Percentiles rank a stretch among this genome's conserved stretches.
Evolutionary conservation across 2,797 vertebrate genomes (phyloP).

Genomic region (Tiaroga cobitis): DNA sequence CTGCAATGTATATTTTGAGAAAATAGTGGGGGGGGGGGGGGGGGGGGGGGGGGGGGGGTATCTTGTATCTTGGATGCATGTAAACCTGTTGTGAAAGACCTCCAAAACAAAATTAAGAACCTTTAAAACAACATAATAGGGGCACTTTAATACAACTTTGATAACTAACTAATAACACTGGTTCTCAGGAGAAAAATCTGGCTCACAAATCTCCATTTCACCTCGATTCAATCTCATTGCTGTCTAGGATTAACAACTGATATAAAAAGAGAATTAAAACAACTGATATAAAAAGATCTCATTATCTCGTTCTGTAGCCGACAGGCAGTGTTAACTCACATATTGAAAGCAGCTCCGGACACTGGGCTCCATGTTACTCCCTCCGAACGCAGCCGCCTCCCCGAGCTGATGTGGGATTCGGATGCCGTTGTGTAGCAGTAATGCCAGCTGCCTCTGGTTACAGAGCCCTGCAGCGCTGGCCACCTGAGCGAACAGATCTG

Average conservation of each 20-base stretch:
- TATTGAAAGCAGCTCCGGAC: conserved; percentile 87
- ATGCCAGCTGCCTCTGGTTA: conserved; percentile 81
- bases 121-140: background rate
- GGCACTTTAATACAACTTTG: background rate
- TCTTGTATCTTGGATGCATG: no score
- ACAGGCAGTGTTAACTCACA: conserved; percentile 64
- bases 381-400: conserved; percentile 85
- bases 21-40: no score
- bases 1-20: background rate
- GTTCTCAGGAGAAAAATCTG: background rate
- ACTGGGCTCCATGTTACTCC: conserved; percentile 85
- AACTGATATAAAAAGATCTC: background rate
- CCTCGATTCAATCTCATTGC: background rate
- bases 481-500: conserved; percentile 86
- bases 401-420: conserved; percentile 87
- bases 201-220: background rate
- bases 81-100: background rate
- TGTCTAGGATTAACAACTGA: background rate
- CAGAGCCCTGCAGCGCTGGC: conserved; percentile 80
- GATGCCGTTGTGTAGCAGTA: conserved; percentile 83
- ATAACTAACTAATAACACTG: background rate
- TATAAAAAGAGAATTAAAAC: background rate
- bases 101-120: background rate
- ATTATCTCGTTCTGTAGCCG: background rate
- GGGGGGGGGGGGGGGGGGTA: no score